Evolutionary conservation across 2,113 vertebrate genomes (phyloP), one percentile per base, ranked within the genome.

Genomic region (Esox niger): DNA sequence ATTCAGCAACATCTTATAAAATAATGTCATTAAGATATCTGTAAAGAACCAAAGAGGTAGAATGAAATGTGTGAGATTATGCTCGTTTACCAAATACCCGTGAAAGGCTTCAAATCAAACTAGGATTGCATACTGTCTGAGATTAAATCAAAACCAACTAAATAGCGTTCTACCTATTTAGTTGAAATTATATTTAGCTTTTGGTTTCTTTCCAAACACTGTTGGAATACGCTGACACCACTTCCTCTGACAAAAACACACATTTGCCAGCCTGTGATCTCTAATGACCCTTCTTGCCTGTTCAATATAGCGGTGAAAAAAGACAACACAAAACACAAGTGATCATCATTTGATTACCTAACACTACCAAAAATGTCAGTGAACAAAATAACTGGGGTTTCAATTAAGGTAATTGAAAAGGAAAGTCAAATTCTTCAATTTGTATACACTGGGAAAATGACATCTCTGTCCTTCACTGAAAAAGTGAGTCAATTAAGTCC

Each of bases 41-140:
- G 1, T 9, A 9, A 43, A 43, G 11, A 3, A 43, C 17, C 38
- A 43, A 25, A 11, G 25, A 27, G 0, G 26, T 15, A 17, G 23
- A 59, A 27, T n/a, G 7, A 0, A 33, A 20, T 27, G 49, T 17
- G 8, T 4, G 66, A 23, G 31, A 25, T 65, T 29, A 1, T 0
- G 25, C 47, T 64, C 69, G 38, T 26, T 76, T 71, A 35, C 57
- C 52, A 8, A 29, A 9, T 9, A 57, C 31, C 72, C 15, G 64
- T 8, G 32, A 76, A 71, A 3, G 8, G 55, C 55, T 2, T 66
- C 46, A 76, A 73, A 71, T 67, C 70, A 77, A 80, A 77, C 78
- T 81, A 77, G 71, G 79, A 86, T 82, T 87, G 83, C 68, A 54
- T 26, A 8, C 38, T 17, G 38, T 43, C 3, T 72, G 63, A 74